A percentile compares a stretch with the other conserved stretches of the same genome.
phyloP scores from a whole-genome alignment of 2,113 vertebrate species.

The Periophthalmus modestus region DNA sequence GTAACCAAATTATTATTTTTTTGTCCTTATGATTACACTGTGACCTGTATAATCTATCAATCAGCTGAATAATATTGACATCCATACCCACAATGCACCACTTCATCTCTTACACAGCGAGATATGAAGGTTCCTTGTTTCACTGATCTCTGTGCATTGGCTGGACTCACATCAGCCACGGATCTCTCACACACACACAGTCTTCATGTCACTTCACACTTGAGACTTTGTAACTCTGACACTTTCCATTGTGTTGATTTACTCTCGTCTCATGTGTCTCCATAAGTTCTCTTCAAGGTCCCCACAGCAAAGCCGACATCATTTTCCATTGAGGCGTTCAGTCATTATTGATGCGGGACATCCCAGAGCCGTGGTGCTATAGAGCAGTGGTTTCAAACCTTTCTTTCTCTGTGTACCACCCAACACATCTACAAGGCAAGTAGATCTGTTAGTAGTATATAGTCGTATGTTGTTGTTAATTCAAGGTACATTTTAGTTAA shows the following conservation, averaged over 20 bases:
- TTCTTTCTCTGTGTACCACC: no score
- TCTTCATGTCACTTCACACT: slow-evolving; percentile 21
- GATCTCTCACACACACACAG: slow-evolving; percentile 25
- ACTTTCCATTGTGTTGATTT: slow-evolving; percentile 33
- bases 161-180: slow-evolving; percentile 2
- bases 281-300: slow-evolving; percentile 37
- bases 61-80: no score
- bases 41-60: not conserved
- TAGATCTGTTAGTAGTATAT: no score
- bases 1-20: no score
- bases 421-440: no score
- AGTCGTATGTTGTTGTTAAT: no score
- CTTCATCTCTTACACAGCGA: not conserved
- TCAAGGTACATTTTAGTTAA: no score
- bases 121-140: slow-evolving; percentile 9
- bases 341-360: slow-evolving; percentile 29
- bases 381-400: not conserved
- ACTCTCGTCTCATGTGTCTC: slow-evolving; percentile 21
- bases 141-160: slow-evolving; percentile 14
- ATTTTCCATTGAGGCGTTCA: slow-evolving; percentile 25
- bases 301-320: slow-evolving; percentile 10
- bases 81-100: not conserved
- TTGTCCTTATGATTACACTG: no score
- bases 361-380: slow-evolving; percentile 5
- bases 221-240: slow-evolving; percentile 15